A percentile compares a stretch with the other conserved stretches of the same genome.
These are phyloP conservation scores for Venturia canescens DNA, from an alignment of 1,140 invertebrate species.

Conservation along the genomic window DNA sequence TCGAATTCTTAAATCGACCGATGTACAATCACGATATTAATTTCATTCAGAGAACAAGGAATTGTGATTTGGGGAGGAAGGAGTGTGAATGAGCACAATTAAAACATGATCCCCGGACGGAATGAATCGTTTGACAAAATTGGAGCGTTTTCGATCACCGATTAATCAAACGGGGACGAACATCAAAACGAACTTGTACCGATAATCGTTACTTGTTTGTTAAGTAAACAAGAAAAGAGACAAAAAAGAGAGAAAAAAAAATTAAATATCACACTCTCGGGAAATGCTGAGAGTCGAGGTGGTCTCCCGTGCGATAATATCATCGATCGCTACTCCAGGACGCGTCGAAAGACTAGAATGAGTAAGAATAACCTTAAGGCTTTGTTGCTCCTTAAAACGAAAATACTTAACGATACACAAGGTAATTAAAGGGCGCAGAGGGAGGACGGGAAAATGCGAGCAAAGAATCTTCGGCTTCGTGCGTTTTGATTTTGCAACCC, in stretches of 20 bases:
- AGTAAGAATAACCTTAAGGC: slow-evolving; percentile 66
- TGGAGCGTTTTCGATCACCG: slow-evolving; percentile 58
- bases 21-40: neutral
- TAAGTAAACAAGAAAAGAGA: neutral
- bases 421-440: slow-evolving; percentile 47
- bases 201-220: slow-evolving; percentile 4
- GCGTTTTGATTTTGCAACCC: slow-evolving; percentile 40
- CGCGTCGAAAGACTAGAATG: slow-evolving; percentile 73
- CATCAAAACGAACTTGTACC: neutral
- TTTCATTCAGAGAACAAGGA: neutral
- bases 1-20: too few relatives aligned
- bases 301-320: slow-evolving; percentile 43
- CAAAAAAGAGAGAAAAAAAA: slow-evolving; percentile 21
- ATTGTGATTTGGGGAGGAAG: slow-evolving; percentile 16
- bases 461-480: slow-evolving; percentile 32
- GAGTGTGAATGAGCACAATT: slow-evolving; percentile 14
- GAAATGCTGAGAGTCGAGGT: slow-evolving; percentile 28
- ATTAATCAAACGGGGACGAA: slow-evolving; percentile 35
- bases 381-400: slow-evolving; percentile 44
- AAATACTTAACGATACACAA: slow-evolving; percentile 32
- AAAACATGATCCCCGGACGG: slow-evolving; percentile 62
- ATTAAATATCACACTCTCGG: slow-evolving; percentile 46
- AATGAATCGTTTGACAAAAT: slow-evolving; percentile 66
- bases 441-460: slow-evolving; percentile 34
- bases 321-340: slow-evolving; percentile 63